Evolutionary conservation across 2,113 vertebrate species (phyloP), one percentile per base, ranked within the genome.

Genomic region (Rhipidura dahli): DNA sequence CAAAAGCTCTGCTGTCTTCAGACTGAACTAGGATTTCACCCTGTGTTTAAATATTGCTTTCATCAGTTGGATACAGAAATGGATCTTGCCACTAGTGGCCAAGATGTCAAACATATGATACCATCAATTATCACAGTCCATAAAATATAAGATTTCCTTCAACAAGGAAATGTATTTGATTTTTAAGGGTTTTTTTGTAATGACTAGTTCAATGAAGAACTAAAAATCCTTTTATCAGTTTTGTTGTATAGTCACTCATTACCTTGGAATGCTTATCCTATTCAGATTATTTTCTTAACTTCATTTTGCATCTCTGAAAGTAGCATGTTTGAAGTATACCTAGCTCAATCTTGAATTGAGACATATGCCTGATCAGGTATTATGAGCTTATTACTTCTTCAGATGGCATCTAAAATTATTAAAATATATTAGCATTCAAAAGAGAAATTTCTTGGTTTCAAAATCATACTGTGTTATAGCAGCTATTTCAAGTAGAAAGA

Each of bases 401-500:
- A 86, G 71, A 49, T 57, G 18, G n/a, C 31, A 93, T 72, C 37
- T 92, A 49, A 83, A 91, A 82, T 56, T 75, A 91, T 60, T 84
- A 2, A 89, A 94, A 26, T 53, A 61, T 47, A 90, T 79, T 83
- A 88, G 82, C 68, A 97, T 85, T 94, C 77, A 63, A 78, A 91
- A 88, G 33, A 57, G 40, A 69, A 94, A 75, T 83, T 71, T 83
- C 73, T 83, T 68, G 24, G 53, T 75, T 96, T 92, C 72, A 83
- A 90, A 92, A 94, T 65, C 71, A 45, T 87, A 71, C 21, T n/a
- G 30, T 70, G 60, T 81, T 78, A 61, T 15, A 82, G 12, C 16
- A 94, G 83, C 80, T 85, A 91, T 84, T 94, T 93, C 89, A 80
- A 86, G 68, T 11, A 75, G n/a, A 88, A 82, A 83, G 60, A 76